Percentiles rank a stretch among this genome's conserved stretches.
Conservation (phyloP, 2,797 vertebrate species). For the Microctenopoma lineatum region DNA sequence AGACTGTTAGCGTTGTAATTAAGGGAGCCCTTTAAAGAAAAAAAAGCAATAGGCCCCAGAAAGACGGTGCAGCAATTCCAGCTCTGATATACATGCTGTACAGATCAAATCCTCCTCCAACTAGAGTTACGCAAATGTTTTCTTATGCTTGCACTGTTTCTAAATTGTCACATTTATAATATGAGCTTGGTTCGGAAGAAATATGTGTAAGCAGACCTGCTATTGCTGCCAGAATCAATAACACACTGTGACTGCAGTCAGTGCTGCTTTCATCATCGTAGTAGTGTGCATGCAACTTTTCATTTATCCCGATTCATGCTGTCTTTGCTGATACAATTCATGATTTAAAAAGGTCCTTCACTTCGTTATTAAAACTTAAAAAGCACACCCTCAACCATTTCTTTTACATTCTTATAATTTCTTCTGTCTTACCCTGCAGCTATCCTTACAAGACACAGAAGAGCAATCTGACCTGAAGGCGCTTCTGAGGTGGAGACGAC, state of each 20-base stretch:
- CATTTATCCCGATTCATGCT: not conserved
- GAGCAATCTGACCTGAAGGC: constrained; percentile 89
- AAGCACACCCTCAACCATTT: not conserved
- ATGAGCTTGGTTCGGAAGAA: constrained; percentile 19
- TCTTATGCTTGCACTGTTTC: constrained; percentile 41
- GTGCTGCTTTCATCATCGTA: constrained; percentile 1
- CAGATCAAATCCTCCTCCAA: constrained; percentile 39
- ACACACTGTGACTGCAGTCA: constrained; percentile 9
- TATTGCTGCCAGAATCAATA: constrained; percentile 28
- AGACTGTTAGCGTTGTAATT: constrained; percentile 3
- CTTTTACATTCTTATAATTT: not conserved
- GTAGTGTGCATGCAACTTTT: not conserved
- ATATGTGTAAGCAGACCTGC: constrained; percentile 8
- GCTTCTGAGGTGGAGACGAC: constrained; percentile 89
- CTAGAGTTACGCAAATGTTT: constrained; percentile 53
- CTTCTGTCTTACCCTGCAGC: constrained; percentile 71
- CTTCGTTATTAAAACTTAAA: not conserved
- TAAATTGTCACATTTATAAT: constrained; percentile 39
- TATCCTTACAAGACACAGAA: constrained; percentile 78
- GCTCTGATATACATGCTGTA: constrained; percentile 17
- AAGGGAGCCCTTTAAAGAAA: not conserved
- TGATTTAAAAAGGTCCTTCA: not conserved
- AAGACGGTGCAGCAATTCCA: constrained; percentile 15
- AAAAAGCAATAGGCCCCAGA: constrained; percentile 18
- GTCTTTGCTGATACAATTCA: constrained; percentile 16